phyloP scores from a whole-genome alignment of 1,140 invertebrate genomes.

The Andrena cerasifolii region DNA sequence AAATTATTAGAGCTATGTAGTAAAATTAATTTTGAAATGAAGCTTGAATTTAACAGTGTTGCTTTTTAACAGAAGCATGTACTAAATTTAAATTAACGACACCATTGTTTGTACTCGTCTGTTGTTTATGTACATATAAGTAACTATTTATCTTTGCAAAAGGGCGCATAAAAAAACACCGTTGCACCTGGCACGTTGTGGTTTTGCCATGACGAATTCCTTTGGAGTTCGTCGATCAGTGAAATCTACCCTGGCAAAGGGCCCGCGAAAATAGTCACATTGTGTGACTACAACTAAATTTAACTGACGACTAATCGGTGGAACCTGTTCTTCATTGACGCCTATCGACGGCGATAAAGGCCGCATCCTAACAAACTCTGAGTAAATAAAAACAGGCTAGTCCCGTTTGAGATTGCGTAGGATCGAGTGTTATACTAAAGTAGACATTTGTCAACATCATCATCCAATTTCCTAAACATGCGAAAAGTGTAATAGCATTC shows the following conservation, averaged over 20 bases:
- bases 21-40: neutral
- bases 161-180: neutral
- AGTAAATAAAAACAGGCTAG: slow-evolving; percentile 22
- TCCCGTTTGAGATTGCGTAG: neutral
- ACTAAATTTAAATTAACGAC: neutral
- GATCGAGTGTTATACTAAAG: neutral
- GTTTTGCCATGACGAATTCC: slow-evolving; percentile 47
- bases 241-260: slow-evolving; percentile 58
- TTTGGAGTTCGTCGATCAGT: slow-evolving; percentile 61
- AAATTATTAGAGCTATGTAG: neutral
- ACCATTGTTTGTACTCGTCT: neutral
- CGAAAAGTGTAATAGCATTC: neutral
- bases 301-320: slow-evolving; percentile 64
- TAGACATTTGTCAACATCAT: neutral
- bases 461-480: neutral
- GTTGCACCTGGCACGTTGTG: slow-evolving; percentile 15
- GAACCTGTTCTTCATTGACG: slow-evolving; percentile 61
- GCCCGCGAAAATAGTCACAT: slow-evolving; percentile 53
- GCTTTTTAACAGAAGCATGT: neutral
- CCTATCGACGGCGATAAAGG: slow-evolving; percentile 31
- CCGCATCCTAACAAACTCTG: neutral
- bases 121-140: too few species aligned
- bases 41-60: neutral
- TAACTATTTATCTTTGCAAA: neutral
- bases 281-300: slow-evolving; percentile 66